Percentiles rank a stretch among this genome's conserved stretches.
Evolutionary conservation across 2,797 vertebrate species (phyloP).

Genomic region (Nyctalus aviator): DNA sequence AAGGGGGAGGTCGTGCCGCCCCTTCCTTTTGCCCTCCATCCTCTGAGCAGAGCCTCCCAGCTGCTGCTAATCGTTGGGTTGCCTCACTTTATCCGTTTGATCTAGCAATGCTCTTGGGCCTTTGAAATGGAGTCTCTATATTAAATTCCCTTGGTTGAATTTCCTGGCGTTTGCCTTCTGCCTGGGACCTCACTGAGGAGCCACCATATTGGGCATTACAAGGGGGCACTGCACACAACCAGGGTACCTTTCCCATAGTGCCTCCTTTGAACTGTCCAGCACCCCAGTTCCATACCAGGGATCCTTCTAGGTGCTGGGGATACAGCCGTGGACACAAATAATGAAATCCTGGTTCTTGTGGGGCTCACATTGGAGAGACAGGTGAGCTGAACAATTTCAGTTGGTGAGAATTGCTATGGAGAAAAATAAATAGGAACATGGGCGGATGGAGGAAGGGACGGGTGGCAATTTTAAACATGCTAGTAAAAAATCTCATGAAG

Average conservation of each 20-base stretch:
- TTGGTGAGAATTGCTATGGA: background rate
- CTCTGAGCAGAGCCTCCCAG: background rate
- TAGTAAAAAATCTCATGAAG: background rate
- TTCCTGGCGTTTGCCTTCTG: background rate
- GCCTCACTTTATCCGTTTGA: background rate
- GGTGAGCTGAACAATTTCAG: background rate
- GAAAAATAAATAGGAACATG: background rate
- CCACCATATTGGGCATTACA: background rate
- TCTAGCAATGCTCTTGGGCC: background rate
- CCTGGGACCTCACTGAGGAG: background rate
- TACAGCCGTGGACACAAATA: background rate
- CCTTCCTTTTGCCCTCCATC: too few relatives aligned
- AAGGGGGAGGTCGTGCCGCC: background rate
- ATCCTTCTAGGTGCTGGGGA: background rate
- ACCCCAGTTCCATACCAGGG: rapidly evolving
- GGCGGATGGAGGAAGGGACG: background rate
- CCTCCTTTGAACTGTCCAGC: background rate
- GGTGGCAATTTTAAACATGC: background rate
- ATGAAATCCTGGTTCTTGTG: background rate
- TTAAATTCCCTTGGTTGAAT: background rate
- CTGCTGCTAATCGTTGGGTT: background rate
- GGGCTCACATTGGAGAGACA: background rate
- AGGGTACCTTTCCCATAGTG: background rate
- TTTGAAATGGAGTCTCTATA: background rate
- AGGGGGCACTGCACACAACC: rapidly evolving